Base-by-base conservation (phyloP, 2,113 vertebrate genomes). In the Scortum barcoo region DNA sequence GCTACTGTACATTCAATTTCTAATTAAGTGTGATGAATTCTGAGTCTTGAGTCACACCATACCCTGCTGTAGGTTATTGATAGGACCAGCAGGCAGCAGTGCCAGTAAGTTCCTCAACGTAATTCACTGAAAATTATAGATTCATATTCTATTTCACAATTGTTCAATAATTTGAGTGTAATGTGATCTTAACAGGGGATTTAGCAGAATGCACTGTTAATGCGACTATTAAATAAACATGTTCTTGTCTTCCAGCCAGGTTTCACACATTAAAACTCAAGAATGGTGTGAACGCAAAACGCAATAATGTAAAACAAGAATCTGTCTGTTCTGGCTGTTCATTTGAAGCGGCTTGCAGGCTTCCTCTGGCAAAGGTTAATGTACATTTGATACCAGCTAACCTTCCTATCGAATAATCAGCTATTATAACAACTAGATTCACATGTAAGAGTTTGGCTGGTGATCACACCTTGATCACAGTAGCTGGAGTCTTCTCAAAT, bases 91-190 rank as follows among this genome's bases (percentile, higher is more conserved):
- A 26, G 42, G 20, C 13, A 38, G 19, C 2, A 2, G 20, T 58
- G 60, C 60, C 40, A 53, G n/a, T 36, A 24, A 50, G 28, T 26
- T 13, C 26, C 16, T 67, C 65, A 22, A 63, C 46, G 28, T 28
- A 6, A 80, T 28, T 61, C 4, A 12, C 51, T 38, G 4, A 11
- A 22, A 46, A 53, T 42, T 17, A 19, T 46, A 65, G 26, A 76
- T 26, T 67, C 5, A 53, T 67, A 24, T 66, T 53, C 26, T 60
- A n/a, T 63, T 82, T 73, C 36, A 22, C 26, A 60, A 36, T 33
- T 36, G 44, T 22, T 24, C 26, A 20, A 33, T 36, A 6, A 54
- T 22, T 53, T 38, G 11, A 30, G 44, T 51, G 33, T 6, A 56
- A 58, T 12, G 36, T 22, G 1, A 51, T 30, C 51, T 77, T 5